Evolutionary conservation across 23 tunicate genomes (phyloP).

Genomic region (Botrylloides violaceus): DNA sequence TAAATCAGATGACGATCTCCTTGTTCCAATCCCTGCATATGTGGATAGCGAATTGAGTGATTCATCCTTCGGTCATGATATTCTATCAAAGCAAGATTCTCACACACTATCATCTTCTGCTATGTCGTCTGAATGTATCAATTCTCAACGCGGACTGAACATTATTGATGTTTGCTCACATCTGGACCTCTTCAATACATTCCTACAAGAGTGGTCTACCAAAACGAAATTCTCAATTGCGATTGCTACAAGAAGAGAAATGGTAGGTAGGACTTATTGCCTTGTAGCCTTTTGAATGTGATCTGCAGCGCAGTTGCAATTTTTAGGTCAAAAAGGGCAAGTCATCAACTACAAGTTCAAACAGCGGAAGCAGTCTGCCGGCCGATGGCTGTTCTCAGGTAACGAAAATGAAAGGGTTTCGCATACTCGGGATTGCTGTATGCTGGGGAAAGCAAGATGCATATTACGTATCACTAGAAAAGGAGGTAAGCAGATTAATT

Average conservation of each 20-base stretch:
- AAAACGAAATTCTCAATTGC: conserved; percentile 12
- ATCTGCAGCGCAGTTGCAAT: neutral
- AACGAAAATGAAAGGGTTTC: neutral
- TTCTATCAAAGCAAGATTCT: too few species aligned
- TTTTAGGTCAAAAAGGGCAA: neutral
- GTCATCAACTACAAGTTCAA: neutral
- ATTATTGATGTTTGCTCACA: conserved; percentile 27
- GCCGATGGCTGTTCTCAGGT: neutral
- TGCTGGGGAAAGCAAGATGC: conserved; percentile 33
- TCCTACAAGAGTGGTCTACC: conserved; percentile 13
- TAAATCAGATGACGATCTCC: too few species aligned
- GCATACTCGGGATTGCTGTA: conserved; percentile 17
- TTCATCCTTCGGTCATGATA: neutral
- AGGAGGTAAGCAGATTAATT: conserved; percentile 6
- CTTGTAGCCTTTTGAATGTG: neutral
- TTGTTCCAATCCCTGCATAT: neutral
- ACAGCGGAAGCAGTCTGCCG: neutral
- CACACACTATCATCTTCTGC: too few species aligned
- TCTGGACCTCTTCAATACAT: neutral
- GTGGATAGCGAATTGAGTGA: neutral
- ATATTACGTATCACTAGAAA: conserved; percentile 16
- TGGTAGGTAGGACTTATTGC: neutral
- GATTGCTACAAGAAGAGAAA: conserved; percentile 3
- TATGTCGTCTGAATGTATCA: neutral
- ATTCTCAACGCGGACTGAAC: conserved; percentile 11